phyloP scores from a whole-genome alignment of 2,888 invertebrate genomes.

The Leucophenga maculata region DNA sequence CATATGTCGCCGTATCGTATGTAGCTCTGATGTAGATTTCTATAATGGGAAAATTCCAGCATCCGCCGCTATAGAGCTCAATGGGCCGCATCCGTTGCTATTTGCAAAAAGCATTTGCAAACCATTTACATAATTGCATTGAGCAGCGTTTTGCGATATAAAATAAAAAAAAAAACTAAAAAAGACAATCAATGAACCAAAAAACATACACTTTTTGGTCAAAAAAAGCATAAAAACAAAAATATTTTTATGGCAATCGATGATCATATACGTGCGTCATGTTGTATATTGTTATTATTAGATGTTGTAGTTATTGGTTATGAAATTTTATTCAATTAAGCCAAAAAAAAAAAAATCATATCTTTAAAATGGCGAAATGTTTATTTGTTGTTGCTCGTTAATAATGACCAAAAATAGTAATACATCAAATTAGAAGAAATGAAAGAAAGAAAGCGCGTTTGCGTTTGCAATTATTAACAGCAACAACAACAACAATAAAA shows the following conservation, averaged over 20 bases:
- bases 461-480: slow-evolving; percentile 35
- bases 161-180: no score
- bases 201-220: not conserved
- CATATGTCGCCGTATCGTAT: no score
- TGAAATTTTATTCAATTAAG: slow-evolving; percentile 14
- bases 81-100: no score
- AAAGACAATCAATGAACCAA: not conserved
- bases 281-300: not conserved
- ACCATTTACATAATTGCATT: slow-evolving; percentile 8
- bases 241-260: no score
- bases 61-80: no score
- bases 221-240: no score
- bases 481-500: no score
- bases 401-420: slow-evolving; percentile 53
- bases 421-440: slow-evolving; percentile 60
- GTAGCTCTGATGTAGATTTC: no score
- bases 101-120: no score
- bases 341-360: not conserved
- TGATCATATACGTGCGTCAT: no score
- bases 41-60: no score
- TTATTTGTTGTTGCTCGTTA: slow-evolving; percentile 39
- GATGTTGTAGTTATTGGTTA: not conserved
- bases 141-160: not conserved
- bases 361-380: not conserved
- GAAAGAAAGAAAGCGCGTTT: slow-evolving; percentile 30